Percentiles rank a stretch among this genome's conserved stretches.
These are phyloP conservation scores for Anolis carolinensis DNA, from an alignment of 2,113 vertebrate species.

Conservation along the genomic window DNA sequence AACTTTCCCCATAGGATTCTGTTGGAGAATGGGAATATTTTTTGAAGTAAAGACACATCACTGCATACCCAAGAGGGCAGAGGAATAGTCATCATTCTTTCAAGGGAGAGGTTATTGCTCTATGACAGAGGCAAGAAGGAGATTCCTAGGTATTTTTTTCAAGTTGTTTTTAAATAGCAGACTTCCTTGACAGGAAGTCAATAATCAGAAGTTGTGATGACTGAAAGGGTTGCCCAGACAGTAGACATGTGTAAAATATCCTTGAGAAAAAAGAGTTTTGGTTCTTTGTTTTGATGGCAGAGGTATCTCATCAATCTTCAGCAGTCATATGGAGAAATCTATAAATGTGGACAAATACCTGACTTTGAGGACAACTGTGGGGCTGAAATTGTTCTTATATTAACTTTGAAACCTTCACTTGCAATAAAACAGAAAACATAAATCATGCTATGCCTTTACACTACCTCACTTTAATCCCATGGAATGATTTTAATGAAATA, in stretches of 20 bases:
- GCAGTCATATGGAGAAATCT: not conserved
- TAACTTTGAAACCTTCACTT: not conserved
- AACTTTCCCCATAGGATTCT: not conserved
- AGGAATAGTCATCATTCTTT: not conserved
- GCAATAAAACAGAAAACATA: not conserved
- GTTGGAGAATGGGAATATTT: not conserved
- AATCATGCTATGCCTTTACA: accelerated
- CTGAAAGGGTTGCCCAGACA: not conserved
- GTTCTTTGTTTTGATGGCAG: not conserved
- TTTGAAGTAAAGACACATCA: conserved; percentile 2
- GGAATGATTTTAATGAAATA: not conserved
- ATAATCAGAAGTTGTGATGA: not conserved
- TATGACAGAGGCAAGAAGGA: not conserved
- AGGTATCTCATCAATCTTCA: conserved; percentile 14
- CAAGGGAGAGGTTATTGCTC: not conserved
- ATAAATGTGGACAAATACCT: not conserved
- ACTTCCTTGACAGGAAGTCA: not conserved
- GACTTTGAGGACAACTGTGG: not conserved
- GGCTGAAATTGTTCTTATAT: not conserved
- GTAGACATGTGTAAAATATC: not conserved
- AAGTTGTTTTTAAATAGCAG: not conserved
- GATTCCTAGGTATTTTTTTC: not conserved
- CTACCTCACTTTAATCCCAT: not conserved
- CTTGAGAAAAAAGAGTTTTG: not conserved
- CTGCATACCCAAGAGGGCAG: not conserved